phyloP scores from a whole-genome alignment of 2,888 invertebrate genomes.

The Fragum whitleyi region DNA sequence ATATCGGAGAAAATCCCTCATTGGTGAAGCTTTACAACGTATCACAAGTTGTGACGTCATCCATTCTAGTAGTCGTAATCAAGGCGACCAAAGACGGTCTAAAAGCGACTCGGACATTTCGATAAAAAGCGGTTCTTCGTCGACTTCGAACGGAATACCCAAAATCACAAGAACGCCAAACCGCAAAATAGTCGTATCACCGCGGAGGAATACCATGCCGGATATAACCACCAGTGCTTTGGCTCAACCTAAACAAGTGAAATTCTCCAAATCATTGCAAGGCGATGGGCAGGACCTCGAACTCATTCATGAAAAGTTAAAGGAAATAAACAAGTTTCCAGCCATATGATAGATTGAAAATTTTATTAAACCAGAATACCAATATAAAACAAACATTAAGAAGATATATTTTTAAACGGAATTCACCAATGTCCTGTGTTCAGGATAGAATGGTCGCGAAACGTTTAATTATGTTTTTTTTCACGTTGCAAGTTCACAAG shows the following conservation, averaged over 20 bases:
- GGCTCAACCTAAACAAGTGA: background rate
- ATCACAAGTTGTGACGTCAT: constrained; percentile 27
- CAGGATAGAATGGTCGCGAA: too few relatives aligned
- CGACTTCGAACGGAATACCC: background rate
- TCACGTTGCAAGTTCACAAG: too few relatives aligned
- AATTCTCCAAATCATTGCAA: background rate
- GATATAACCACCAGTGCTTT: background rate
- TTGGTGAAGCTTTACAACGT: constrained; percentile 26
- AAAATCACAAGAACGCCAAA: background rate
- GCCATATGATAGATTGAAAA: background rate
- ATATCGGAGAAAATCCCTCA: constrained; percentile 30
- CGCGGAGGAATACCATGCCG: constrained; percentile 20
- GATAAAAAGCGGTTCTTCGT: background rate
- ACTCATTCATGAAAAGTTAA: background rate
- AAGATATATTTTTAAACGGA: too few relatives aligned
- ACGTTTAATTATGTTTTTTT: too few relatives aligned
- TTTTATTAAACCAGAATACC: too few relatives aligned
- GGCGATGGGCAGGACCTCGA: background rate
- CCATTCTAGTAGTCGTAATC: constrained; percentile 1
- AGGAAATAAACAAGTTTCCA: background rate
- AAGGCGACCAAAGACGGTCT: background rate
- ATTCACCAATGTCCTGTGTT: too few relatives aligned
- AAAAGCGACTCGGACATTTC: constrained; percentile 22
- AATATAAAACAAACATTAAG: too few relatives aligned
- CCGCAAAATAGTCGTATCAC: background rate